Base-by-base conservation (phyloP, 2,888 invertebrate species). In the Chesias legatella region DNA sequence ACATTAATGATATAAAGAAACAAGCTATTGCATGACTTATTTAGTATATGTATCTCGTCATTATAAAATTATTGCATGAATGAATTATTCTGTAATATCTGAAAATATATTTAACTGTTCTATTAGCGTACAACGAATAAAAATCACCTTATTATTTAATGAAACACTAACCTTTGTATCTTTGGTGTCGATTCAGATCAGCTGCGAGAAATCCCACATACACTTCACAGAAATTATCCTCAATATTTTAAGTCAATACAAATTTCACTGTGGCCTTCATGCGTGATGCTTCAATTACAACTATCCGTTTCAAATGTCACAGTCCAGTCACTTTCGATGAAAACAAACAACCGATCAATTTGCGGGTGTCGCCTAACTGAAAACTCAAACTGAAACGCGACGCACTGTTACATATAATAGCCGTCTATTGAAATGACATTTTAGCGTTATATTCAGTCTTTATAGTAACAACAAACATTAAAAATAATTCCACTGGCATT, bases 271-370 rank as follows among this genome's bases (percentile, higher is more conserved):
- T 59, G 67, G 53, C 60, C 62, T 63, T 64, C 60, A 65, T 56
- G 52, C 67, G 71, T 69, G 65, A 56, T 48, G 67, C 73, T 69
- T 71, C 73, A 70, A 70, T 48, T 48, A 60, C 53, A 64, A 78
- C 73, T 74, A 66, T 77, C 74, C 73, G 45, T 77, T 79, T 79
- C 75, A 79, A 79, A 68, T 77, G 82, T 82, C 83, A 79, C 80
- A 76, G 74, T 75, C 59, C 68, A 65, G 74, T 73, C 83, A 83
- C 83, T 83, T 81, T 80, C 79, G 64, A 63, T 73, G 56, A 56
- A 66, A 73, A 73, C 69, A 73, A 79, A 77, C 72, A 75, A 63
- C 51, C 53, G 58, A 52, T 38, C 72, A 73, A 73, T 76, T 77
- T 67, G 68, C 79, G 66, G 58, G 53, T 36, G 45, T 22, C 43